Percentiles rank a stretch among this genome's conserved stretches.
These are phyloP conservation scores for Cinclus cinclus DNA, from an alignment of 2,113 vertebrate genomes.

Conservation along the genomic window DNA sequence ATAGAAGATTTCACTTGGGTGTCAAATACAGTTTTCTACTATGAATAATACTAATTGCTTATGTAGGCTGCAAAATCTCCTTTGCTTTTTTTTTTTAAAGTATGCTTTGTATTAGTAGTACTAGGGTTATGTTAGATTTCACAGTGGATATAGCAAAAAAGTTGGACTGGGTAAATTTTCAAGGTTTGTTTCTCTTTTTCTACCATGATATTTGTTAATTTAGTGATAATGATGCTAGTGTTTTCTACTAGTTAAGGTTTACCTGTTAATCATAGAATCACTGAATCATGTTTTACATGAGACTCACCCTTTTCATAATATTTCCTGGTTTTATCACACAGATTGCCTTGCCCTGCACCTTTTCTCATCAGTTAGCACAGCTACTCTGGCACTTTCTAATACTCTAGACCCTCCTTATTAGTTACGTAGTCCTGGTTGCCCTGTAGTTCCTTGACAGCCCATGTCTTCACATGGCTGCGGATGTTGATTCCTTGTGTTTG, in stretches of 20 bases:
- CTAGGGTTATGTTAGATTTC: not conserved
- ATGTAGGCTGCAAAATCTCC: not conserved
- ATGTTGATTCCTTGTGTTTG: not conserved
- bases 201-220: not conserved
- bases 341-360: not conserved
- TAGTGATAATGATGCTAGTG: not conserved
- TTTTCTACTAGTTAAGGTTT: not conserved
- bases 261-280: not conserved
- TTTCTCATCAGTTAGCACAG: not conserved
- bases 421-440: not conserved
- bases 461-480: rapidly evolving
- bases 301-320: rapidly evolving
- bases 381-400: not conserved
- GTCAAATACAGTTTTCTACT: not conserved
- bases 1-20: not conserved
- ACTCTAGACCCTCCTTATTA: not conserved
- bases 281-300: not conserved
- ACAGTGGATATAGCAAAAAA: not conserved
- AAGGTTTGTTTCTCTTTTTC: not conserved
- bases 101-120: not conserved
- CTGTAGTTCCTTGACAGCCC: not conserved
- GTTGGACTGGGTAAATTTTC: not conserved
- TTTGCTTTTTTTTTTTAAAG: not conserved
- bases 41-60: not conserved
- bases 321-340: not conserved